phyloP scores from a whole-genome alignment of 2,888 invertebrate species.

The Drosophila basisetae region DNA sequence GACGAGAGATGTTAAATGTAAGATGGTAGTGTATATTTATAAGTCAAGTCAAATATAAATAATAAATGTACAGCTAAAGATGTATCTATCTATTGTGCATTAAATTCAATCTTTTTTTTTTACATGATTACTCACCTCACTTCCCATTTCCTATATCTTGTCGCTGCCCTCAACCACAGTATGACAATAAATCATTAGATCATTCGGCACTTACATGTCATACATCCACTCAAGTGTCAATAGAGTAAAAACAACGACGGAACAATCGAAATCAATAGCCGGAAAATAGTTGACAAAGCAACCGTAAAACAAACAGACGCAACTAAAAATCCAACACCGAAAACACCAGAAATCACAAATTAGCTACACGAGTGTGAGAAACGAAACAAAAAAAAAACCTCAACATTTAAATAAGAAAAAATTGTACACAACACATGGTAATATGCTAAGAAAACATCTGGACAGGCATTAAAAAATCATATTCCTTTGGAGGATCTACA shows the following conservation, averaged over 20 bases:
- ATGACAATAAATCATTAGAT: slow-evolving; percentile 68
- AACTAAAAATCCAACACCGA: slow-evolving; percentile 76
- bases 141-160: neutral
- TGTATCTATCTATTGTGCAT: neutral
- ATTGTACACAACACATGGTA: slow-evolving; percentile 62
- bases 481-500: slow-evolving; percentile 56
- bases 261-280: slow-evolving; percentile 74
- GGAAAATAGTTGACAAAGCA: slow-evolving; percentile 82
- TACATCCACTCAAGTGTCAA: slow-evolving; percentile 59
- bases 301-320: slow-evolving; percentile 74
- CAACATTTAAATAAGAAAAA: slow-evolving; percentile 54
- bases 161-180: slow-evolving; percentile 6
- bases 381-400: slow-evolving; percentile 11
- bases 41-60: neutral
- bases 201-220: slow-evolving; percentile 67
- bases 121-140: neutral
- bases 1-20: accelerated
- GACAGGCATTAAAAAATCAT: slow-evolving; percentile 56
- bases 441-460: slow-evolving; percentile 63
- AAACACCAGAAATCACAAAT: slow-evolving; percentile 83
- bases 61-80: neutral
- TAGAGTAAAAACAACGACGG: slow-evolving; percentile 27
- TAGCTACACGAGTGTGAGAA: slow-evolving; percentile 83
- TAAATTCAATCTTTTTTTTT: neutral
- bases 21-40: neutral